Conservation (phyloP, 2,888 invertebrate species). For the Galerucella nymphaeae region DNA sequence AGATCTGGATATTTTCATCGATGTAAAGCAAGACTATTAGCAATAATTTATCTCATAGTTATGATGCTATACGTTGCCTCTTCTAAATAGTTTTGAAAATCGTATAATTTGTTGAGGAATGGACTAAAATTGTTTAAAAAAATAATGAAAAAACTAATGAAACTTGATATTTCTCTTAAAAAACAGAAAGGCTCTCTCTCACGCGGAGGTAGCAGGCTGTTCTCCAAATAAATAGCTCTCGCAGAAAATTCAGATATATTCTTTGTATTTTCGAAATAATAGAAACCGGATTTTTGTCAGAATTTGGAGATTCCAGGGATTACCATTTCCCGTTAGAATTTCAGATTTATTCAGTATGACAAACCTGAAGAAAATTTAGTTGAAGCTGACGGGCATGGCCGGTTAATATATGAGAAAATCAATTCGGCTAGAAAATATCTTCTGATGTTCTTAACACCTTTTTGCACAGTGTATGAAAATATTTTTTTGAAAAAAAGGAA, state of each 20-base stretch:
- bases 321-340: constrained; percentile 24
- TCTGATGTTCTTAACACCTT: too few relatives aligned
- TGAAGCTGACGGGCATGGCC: not conserved
- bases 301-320: constrained; percentile 12
- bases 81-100: too few relatives aligned
- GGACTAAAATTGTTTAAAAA: too few relatives aligned
- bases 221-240: not conserved
- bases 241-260: not conserved
- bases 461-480: too few relatives aligned
- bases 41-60: too few relatives aligned
- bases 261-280: constrained; percentile 10
- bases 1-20: not conserved
- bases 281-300: constrained; percentile 13
- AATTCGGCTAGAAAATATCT: constrained; percentile 8
- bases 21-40: too few relatives aligned
- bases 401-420: constrained; percentile 20
- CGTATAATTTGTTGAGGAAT: too few relatives aligned
- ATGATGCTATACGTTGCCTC: too few relatives aligned
- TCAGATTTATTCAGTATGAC: constrained; percentile 18
- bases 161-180: not conserved
- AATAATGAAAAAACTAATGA: too few relatives aligned
- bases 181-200: not conserved
- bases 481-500: too few relatives aligned
- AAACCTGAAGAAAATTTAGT: constrained; percentile 18
- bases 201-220: not conserved